These are phyloP conservation scores for Maniola hyperantus DNA, from an alignment of 2,888 invertebrate genomes.

Conservation along the genomic window DNA sequence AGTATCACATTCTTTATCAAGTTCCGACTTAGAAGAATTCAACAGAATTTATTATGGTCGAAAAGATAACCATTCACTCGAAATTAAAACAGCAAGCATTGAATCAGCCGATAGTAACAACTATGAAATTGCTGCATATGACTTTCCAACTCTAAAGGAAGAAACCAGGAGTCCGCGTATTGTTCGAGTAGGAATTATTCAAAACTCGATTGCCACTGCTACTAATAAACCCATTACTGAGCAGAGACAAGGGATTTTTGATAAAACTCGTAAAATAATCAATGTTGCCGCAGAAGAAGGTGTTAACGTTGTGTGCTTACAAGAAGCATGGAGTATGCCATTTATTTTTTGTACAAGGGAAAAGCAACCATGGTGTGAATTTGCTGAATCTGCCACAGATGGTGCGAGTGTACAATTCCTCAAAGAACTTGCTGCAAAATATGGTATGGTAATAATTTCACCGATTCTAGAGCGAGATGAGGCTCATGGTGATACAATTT, in stretches of 20 bases:
- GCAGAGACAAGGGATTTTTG: slow-evolving; percentile 90
- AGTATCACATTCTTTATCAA: slow-evolving; percentile 52
- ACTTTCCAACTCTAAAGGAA: slow-evolving; percentile 87
- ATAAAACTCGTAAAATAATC: slow-evolving; percentile 88
- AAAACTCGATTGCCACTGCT: slow-evolving; percentile 90
- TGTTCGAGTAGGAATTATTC: slow-evolving; percentile 93
- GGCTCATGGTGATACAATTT: slow-evolving; percentile 92
- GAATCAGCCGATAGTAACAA: slow-evolving; percentile 76
- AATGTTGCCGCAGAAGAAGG: slow-evolving; percentile 88
- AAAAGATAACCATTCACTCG: slow-evolving; percentile 77
- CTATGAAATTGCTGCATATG: slow-evolving; percentile 90
- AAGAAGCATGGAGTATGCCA: slow-evolving; percentile 99
- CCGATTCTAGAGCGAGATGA: slow-evolving; percentile 97
- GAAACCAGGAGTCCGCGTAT: slow-evolving; percentile 86
- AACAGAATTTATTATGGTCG: slow-evolving; percentile 91
- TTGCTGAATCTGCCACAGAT: slow-evolving; percentile 93
- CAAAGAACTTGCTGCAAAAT: slow-evolving; percentile 88
- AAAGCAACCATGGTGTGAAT: slow-evolving; percentile 98
- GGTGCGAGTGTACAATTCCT: slow-evolving; percentile 94
- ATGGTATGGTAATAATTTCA: slow-evolving; percentile 97
- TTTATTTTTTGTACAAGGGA: slow-evolving; percentile 99
- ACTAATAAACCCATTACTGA: slow-evolving; percentile 88
- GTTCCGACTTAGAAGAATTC: slow-evolving; percentile 84
- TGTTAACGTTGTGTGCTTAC: slow-evolving; percentile 96
- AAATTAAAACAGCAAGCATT: slow-evolving; percentile 74